Base-by-base conservation (phyloP, 2,113 vertebrate genomes). In the Catharus fuscescens region DNA sequence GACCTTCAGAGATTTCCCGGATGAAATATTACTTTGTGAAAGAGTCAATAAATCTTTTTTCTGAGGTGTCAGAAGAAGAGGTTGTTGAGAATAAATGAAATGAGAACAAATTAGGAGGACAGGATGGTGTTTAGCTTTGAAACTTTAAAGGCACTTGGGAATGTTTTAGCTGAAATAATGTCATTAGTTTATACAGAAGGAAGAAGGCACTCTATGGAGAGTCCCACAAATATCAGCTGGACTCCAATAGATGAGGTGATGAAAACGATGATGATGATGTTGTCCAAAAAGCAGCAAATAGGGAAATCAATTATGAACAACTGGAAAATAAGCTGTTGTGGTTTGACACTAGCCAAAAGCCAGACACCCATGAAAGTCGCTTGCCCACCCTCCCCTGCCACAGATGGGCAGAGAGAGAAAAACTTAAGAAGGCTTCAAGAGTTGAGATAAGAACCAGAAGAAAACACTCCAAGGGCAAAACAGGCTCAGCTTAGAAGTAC, bases 331-430 rank as follows among this genome's bases (percentile, higher is more conserved):
- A 66, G 23, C 20, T 80, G 61, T 45, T 1, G 1, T 56, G 8
- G 19, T 36, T 44, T 80, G 32, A 80, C 25, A 45, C 12, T 18
- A 12, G 8, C 19, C 20, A 45, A 54, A 36, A 9, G 12, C 50
- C 32, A 19, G 26, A 36, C 23, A 52, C 26, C 7, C 15, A 44
- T 0, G 0, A 54, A 34, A 65, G 12, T 14, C 2, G 2, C 15
- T 44, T 0, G 1, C 5, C 26, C 20, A 36, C 16, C 5, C 32
- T 66, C 20, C 25, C 16, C 40, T 31, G 16, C 32, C 40, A 36
- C 32, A 54, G 32, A 20, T 45, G 32, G 2, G 12, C 15, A 65
- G 25, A 79, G 31, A 65, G 4, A 54, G 10, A 54, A 31, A 36
- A 54, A 31, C 9, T 45, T 19, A 66, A 45, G 20, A 66, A 56